phyloP scores from a whole-genome alignment of 2,888 invertebrate genomes.

The Cataglyphis altisquamis region DNA sequence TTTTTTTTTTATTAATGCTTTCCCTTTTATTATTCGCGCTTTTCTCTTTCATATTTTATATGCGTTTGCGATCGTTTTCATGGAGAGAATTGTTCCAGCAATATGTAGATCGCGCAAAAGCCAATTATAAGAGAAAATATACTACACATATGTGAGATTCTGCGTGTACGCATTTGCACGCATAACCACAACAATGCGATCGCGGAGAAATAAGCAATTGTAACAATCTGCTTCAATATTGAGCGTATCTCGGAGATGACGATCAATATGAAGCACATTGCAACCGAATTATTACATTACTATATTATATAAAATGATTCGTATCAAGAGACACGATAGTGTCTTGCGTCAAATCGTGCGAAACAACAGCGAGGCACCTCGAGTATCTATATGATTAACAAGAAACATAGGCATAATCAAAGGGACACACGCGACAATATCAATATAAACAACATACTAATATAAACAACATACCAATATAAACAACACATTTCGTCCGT shows the following conservation, averaged over 20 bases:
- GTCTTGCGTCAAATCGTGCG: too few species aligned
- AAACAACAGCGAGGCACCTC: too few species aligned
- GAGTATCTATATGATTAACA: background rate
- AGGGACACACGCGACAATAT: background rate
- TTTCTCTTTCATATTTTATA: background rate
- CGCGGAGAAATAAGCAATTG: background rate
- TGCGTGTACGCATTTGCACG: background rate
- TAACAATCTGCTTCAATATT: background rate
- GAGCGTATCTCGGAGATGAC: background rate
- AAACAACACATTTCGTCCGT: background rate
- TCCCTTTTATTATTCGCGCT: background rate
- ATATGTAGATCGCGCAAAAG: constrained; percentile 5
- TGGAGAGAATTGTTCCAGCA: background rate
- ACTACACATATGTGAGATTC: background rate
- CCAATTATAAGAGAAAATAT: background rate
- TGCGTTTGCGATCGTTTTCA: background rate
- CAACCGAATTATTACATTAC: background rate
- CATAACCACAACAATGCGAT: constrained; percentile 27
- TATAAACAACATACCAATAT: background rate
- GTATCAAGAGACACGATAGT: background rate
- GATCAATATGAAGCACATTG: background rate
- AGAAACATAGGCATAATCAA: background rate
- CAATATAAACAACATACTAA: background rate
- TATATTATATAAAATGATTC: background rate
- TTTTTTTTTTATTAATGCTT: background rate